Conservation (phyloP, 2,797 vertebrate species). For the Phrynocephalus vlangalii region DNA sequence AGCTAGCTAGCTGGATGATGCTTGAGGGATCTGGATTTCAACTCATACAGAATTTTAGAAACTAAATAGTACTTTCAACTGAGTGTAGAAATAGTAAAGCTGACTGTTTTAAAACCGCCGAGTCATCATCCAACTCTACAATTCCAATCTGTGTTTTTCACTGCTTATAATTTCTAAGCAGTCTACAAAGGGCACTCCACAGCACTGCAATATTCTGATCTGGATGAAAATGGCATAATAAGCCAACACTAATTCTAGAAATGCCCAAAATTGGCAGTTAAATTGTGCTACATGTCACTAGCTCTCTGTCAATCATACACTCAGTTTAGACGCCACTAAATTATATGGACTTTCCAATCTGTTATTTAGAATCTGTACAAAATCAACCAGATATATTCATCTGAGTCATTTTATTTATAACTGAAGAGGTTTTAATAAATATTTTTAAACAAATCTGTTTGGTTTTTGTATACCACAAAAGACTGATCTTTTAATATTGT, state of each 20-base stretch:
- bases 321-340: neutral
- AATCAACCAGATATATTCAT: neutral
- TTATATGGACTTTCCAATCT: neutral
- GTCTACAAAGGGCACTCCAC: neutral
- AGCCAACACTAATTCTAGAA: neutral
- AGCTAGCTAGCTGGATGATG: too few relatives aligned
- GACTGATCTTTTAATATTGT: neutral
- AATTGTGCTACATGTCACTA: neutral
- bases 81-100: neutral
- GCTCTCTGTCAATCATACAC: neutral
- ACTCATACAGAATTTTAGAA: neutral
- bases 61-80: neutral
- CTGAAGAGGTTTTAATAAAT: neutral
- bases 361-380: neutral
- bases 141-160: neutral
- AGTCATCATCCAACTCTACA: neutral
- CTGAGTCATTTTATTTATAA: neutral
- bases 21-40: neutral
- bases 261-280: neutral
- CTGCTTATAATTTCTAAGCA: neutral
- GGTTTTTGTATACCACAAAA: neutral
- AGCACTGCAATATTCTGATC: neutral
- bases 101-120: neutral
- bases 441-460: neutral
- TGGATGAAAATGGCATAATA: neutral